Evolutionary conservation across 2,888 invertebrate species (phyloP).

Genomic region (Cepaea hortensis): DNA sequence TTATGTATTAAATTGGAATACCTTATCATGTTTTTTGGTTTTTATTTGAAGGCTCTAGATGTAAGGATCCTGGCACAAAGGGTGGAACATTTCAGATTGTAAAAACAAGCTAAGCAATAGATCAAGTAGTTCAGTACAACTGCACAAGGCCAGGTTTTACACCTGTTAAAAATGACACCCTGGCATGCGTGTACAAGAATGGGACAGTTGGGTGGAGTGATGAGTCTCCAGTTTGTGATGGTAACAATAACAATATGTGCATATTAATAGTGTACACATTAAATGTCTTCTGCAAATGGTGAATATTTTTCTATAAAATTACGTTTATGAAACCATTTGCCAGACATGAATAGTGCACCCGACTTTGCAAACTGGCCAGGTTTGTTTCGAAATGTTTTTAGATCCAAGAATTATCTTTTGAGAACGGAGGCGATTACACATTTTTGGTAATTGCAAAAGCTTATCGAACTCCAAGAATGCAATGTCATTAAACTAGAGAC

Average conservation of each 20-base stretch:
- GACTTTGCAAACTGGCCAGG: no score
- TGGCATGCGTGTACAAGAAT: slow-evolving; percentile 52
- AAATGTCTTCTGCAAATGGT: no score
- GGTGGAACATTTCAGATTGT: slow-evolving; percentile 56
- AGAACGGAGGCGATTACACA: no score
- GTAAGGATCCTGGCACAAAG: slow-evolving; percentile 63
- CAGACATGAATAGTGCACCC: no score
- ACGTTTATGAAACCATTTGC: no score
- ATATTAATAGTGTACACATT: neutral
- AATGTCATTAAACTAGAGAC: no score
- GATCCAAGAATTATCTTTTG: no score
- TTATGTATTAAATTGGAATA: neutral
- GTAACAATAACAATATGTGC: neutral
- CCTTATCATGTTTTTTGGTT: no score
- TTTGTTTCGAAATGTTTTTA: no score
- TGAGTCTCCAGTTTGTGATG: slow-evolving; percentile 21
- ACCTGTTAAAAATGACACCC: slow-evolving; percentile 45
- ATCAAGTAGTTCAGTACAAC: slow-evolving; percentile 53
- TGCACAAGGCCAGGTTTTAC: slow-evolving; percentile 57
- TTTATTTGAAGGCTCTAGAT: slow-evolving; percentile 54
- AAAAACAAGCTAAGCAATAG: slow-evolving; percentile 58
- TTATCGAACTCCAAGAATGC: no score
- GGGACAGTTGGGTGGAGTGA: slow-evolving; percentile 55
- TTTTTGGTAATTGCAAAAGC: no score
- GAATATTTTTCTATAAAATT: no score